Evolutionary conservation across 2,797 vertebrate species (phyloP), one percentile per base, ranked within the genome.

Genomic region (Gymnopithys bicolor): DNA sequence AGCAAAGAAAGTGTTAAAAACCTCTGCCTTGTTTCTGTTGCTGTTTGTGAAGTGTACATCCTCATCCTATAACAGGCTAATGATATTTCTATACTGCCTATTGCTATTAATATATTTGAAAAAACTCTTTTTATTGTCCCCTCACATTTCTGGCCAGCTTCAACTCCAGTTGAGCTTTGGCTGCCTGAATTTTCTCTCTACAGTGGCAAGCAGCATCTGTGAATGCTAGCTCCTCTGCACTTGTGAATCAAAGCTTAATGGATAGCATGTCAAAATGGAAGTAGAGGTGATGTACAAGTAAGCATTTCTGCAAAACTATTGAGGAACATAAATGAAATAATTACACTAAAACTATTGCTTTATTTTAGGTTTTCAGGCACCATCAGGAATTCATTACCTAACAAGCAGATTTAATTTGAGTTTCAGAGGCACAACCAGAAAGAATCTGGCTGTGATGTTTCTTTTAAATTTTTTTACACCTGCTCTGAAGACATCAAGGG

Each of bases 401-500:
- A 75, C 41, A 86, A 90, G 58, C 30, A 90, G 51, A 68, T 33
- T 6, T 81, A 71, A 90, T 75, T 46, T 49, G 30, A 63, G 32
- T 63, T 93, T 88, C 62, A 90, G 62, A 88, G 62, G 15, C 62
- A 83, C 35, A 87, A n/a, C 13, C 53, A 89, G 67, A 84, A 94
- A 87, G 12, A 93, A 71, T 48, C 35, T 70, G 58, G 58, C 23
- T 63, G 83, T 90, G 64, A 71, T 90, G 39, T 46, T 95, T 95
- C 67, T 46, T 51, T 81, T 86, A 51, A 83, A 35, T 84, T 67
- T 87, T 84, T 10, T 56, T 90, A 70, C 63, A 91, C 46, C 28
- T 87, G 75, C 73, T 95, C 27, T 64, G 82, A 83, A 92, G n/a
- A 82, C 83, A 88, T 71, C 70, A 96, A 94, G 68, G 83, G 59